A percentile compares a stretch with the other conserved stretches of the same genome.
These are phyloP conservation scores for Carpatolechia fugitivella DNA, from an alignment of 2,888 invertebrate genomes.

Conservation along the genomic window DNA sequence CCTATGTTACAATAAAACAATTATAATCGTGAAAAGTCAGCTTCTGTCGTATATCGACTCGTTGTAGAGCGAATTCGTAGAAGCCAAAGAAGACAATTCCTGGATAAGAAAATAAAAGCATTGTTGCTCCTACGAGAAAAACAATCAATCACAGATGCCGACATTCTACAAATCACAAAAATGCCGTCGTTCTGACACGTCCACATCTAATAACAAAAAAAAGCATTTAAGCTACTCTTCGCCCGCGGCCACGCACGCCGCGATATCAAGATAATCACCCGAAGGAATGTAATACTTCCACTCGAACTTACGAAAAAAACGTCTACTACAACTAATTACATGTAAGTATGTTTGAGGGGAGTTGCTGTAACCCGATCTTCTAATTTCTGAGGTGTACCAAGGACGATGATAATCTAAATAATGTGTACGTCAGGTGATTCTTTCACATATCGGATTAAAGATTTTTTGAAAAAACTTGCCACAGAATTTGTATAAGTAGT, in stretches of 20 bases:
- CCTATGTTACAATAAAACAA: too few species aligned
- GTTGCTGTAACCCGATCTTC: neutral
- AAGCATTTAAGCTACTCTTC: constrained; percentile 23
- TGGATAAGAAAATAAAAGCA: too few species aligned
- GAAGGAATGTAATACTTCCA: constrained; percentile 23
- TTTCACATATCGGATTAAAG: neutral
- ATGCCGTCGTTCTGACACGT: neutral
- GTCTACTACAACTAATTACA: constrained; percentile 10
- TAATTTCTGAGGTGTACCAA: neutral
- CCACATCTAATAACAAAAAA: neutral
- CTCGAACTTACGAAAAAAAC: constrained; percentile 4
- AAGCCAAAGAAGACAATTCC: too few species aligned
- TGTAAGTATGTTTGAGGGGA: neutral
- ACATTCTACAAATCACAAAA: neutral
- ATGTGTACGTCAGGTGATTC: neutral
- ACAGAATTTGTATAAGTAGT: too few species aligned
- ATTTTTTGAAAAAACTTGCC: neutral
- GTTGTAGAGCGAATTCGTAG: too few species aligned
- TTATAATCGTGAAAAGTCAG: too few species aligned
- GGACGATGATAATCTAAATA: constrained; percentile 1
- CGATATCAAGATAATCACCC: constrained; percentile 32
- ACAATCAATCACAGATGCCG: neutral
- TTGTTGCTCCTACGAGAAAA: too few species aligned
- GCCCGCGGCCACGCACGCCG: constrained; percentile 33
- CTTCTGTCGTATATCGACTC: too few species aligned